These are phyloP conservation scores for Hystrix brachyura DNA, from an alignment of 2,113 vertebrate species.

Conservation along the genomic window DNA sequence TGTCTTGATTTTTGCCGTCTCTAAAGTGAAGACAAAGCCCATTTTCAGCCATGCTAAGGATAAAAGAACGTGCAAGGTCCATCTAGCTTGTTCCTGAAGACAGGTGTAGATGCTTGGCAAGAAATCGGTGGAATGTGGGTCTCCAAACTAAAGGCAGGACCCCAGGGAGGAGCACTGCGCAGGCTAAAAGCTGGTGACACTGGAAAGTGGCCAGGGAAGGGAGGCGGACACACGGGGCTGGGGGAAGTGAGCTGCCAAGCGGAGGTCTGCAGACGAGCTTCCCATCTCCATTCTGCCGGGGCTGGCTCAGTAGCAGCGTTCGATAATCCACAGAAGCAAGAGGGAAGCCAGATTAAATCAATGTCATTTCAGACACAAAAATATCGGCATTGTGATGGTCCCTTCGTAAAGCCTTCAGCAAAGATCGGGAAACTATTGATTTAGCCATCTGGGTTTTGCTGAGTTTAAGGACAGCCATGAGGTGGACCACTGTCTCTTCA, in stretches of 20 bases:
- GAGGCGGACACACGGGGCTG: not conserved
- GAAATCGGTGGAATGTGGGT: not conserved
- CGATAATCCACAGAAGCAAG: not conserved
- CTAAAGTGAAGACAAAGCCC: not conserved
- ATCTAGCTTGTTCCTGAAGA: not conserved
- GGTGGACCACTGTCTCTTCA: not conserved
- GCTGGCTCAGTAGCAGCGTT: not conserved
- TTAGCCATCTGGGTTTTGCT: slow-evolving; percentile 48
- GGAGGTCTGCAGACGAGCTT: not conserved
- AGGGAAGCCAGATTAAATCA: slow-evolving; percentile 45
- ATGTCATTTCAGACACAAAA: slow-evolving; percentile 33
- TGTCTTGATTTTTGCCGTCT: not conserved
- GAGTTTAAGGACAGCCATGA: slow-evolving; percentile 10
- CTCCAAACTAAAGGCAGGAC: not conserved
- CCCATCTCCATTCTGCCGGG: not conserved
- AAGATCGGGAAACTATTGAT: slow-evolving; percentile 57
- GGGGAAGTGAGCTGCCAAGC: accelerated
- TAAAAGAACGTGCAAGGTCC: not conserved
- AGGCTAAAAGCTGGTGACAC: not conserved
- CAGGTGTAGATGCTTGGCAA: not conserved
- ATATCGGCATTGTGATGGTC: not conserved
- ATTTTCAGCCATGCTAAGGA: not conserved
- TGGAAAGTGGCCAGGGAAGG: not conserved
- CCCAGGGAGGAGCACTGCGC: not conserved
- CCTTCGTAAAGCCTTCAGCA: slow-evolving; percentile 17